Evolutionary conservation across 1,140 invertebrate species (phyloP), one percentile per base, ranked within the genome.

Genomic region (Drosophila jambulina): DNA sequence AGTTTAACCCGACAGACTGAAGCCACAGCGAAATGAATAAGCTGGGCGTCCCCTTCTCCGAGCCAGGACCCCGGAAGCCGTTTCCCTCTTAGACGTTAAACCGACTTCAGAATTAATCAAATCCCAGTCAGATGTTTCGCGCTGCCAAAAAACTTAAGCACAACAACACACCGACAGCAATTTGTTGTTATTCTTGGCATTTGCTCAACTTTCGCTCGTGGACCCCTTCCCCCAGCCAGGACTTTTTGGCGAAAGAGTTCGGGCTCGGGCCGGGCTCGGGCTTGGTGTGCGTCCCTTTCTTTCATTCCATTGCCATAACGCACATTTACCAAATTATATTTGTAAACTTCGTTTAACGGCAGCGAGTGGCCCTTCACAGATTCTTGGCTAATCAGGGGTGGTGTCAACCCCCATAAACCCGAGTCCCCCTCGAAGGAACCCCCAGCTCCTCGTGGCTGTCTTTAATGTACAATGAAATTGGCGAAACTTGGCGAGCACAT

Each of bases 81-180:
- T 6, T 45, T 29, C 49, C 42, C 42, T 43, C 62, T 69, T 79
- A 80, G 83, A 82, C 80, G 84, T 88, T 88, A 88, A 87, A 87
- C 84, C 84, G 84, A 87, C 84, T 87, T 87, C 80, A 87, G 84
- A 87, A 87, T 87, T 87, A 87, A 87, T 87, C 84, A 87, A 87
- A 87, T 87, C 80, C 84, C 64, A 87, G 84, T 87, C 84, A 87
- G 84, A 87, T 87, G 83, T 87, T 87, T 86, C 76, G 83, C 83
- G 84, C 76, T 87, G 80, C 84, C 84, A 88, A 87, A 87, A 87
- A 87, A 88, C 84, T 87, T 87, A 82, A 88, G 80, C 72, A 86
- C 75, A 88, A 85, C 75, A 78, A 79, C 75, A 79, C 59, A 79
- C 54, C 56, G 75, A 65, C 67, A 79, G 65, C 65, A 60, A 82